Evolutionary conservation across 1,140 invertebrate species (phyloP).

Genomic region (Eueides isabella): DNA sequence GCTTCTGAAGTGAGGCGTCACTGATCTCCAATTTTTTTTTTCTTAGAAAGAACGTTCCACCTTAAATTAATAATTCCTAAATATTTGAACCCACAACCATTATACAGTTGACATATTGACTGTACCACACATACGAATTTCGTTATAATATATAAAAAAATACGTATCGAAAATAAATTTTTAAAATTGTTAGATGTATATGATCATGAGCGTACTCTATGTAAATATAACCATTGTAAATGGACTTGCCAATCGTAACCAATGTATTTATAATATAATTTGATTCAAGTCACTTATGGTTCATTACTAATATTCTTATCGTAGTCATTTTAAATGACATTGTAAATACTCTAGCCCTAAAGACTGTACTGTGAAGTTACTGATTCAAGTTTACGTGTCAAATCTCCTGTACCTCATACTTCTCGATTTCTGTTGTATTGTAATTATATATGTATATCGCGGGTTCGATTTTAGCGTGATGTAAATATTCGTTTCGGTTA

Average conservation of each 20-base stretch:
- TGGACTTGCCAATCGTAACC: conserved; percentile 16
- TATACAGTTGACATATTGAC: neutral
- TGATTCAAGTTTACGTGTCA: conserved; percentile 42
- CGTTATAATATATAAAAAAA: conserved; percentile 2
- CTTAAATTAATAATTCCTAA: neutral
- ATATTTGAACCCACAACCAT: neutral
- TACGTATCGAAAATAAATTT: neutral
- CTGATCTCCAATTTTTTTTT: neutral
- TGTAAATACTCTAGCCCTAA: conserved; percentile 74
- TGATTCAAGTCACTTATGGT: conserved; percentile 7
- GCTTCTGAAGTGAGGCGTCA: neutral
- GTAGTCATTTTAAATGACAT: conserved; percentile 63
- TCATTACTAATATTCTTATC: conserved; percentile 17
- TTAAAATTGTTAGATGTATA: neutral
- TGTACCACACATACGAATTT: neutral
- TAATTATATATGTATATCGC: neutral
- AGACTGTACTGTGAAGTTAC: conserved; percentile 65
- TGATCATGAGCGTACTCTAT: neutral
- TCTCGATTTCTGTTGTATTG: neutral
- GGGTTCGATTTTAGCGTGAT: conserved; percentile 7
- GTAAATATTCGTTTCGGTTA: neutral
- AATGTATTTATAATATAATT: conserved; percentile 1
- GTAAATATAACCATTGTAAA: conserved; percentile 29
- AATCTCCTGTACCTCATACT: conserved; percentile 27
- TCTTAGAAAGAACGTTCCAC: neutral